Evolutionary conservation across 2,888 invertebrate species (phyloP), one percentile per base, ranked within the genome.

Genomic region (Alitta virens): DNA sequence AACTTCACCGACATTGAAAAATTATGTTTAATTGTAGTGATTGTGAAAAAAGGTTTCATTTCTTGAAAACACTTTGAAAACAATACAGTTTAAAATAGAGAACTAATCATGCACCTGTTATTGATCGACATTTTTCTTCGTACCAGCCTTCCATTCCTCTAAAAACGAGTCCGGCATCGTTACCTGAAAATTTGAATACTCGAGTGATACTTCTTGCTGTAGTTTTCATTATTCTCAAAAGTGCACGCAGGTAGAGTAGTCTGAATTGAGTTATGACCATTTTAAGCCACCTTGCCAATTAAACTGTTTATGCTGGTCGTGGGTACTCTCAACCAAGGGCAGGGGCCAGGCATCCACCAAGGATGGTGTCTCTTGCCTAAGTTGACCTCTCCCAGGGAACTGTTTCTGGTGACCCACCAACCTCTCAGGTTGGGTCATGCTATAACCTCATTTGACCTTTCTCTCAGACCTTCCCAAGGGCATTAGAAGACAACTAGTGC

Each of bases 401-500:
- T 52, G 14, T 75, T 69, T 73, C 74, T 75, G 71, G 71, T 72
- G 66, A 64, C 71, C 71, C 63, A 65, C 67, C 65, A 65, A 43
- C 62, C 58, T n/a, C 38, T 38, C 57, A 27, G 52, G 62, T 68
- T 69, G 66, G 65, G 69, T 70, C 73, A 73, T 69, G 67, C 74
- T 71, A 62, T 73, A 66, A 67, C 69, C 68, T 65, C 66, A 59
- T 23, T 25, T 59, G 63, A 64, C 74, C 69, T 71, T 62, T 66
- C 69, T 74, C 75, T 75, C 75, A 75, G 75, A 75, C 75, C 75
- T 75, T 75, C 75, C 75, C 75, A 74, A 68, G 74, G 74, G 74
- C 33, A 49, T 1, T 18, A 9, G 18, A 16, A 1, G 52, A 5
- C 12, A 53, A 33, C 23, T 52, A 7, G 49, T 25, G 23, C 57